Evolutionary conservation across 1,140 invertebrate genomes (phyloP).

Genomic region (Fopius arisanus): DNA sequence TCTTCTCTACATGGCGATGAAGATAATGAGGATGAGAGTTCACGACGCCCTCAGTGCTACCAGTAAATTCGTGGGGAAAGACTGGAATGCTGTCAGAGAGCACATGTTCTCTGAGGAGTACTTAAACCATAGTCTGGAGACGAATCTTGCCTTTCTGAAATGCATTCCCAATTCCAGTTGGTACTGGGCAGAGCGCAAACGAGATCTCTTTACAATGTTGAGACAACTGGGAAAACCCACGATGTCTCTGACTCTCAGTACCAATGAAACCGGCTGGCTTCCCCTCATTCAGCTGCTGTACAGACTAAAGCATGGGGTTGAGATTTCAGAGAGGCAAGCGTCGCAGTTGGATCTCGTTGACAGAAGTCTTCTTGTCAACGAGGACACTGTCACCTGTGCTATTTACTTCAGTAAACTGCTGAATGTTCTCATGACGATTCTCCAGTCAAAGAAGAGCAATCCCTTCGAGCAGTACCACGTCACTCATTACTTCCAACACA

Average conservation of each 20-base stretch:
- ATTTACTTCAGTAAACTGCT: slow-evolving; percentile 58
- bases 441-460: slow-evolving; percentile 38
- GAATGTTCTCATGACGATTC: slow-evolving; percentile 37
- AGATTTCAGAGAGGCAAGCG: background rate
- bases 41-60: slow-evolving; percentile 29
- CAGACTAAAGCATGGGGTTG: background rate
- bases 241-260: slow-evolving; percentile 42
- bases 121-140: slow-evolving; percentile 30
- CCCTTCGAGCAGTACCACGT: slow-evolving; percentile 43
- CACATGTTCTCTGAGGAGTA: slow-evolving; percentile 16
- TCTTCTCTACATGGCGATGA: slow-evolving; percentile 36
- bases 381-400: slow-evolving; percentile 60
- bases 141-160: slow-evolving; percentile 31
- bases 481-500: slow-evolving; percentile 47
- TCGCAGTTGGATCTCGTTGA: slow-evolving; percentile 28
- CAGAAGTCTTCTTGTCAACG: slow-evolving; percentile 50
- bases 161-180: slow-evolving; percentile 29
- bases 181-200: slow-evolving; percentile 52
- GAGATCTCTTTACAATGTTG: slow-evolving; percentile 54
- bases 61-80: slow-evolving; percentile 37
- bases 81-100: slow-evolving; percentile 20
- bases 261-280: slow-evolving; percentile 50
- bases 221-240: slow-evolving; percentile 47
- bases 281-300: slow-evolving; percentile 51
- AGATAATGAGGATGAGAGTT: slow-evolving; percentile 34